A percentile compares a stretch with the other conserved stretches of the same genome.
These are phyloP conservation scores for Aurelia sp. DNA, from an alignment of 30 jellyfish, hydroid and myxozoan species.

Conservation along the genomic window DNA sequence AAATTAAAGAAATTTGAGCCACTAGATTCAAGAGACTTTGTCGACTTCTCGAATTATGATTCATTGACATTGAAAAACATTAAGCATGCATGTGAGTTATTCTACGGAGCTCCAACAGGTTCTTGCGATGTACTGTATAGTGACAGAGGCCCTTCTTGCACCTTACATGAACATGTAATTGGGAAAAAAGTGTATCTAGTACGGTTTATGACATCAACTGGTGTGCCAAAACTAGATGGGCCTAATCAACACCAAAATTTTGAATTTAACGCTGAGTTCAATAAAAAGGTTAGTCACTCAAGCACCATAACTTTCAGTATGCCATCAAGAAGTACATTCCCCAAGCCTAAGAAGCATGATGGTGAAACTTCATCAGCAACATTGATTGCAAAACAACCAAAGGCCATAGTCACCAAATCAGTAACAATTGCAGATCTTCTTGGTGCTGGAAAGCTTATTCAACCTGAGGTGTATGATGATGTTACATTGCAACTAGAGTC, in stretches of 20 bases:
- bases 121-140: constrained; percentile 61
- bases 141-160: constrained; percentile 64
- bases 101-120: constrained; percentile 39
- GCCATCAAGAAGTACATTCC: constrained; percentile 22
- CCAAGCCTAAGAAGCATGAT: constrained; percentile 6
- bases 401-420: constrained; percentile 20
- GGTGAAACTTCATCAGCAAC: constrained; percentile 8
- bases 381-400: not conserved
- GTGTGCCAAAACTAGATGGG: constrained; percentile 13
- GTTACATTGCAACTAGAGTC: constrained; percentile 12
- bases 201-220: constrained; percentile 23
- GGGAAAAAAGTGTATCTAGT: constrained; percentile 38
- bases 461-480: not conserved
- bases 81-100: constrained; percentile 43
- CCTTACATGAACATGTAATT: constrained; percentile 23
- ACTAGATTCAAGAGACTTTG: constrained; percentile 43
- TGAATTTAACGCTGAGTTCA: constrained; percentile 21
- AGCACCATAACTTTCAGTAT: constrained; percentile 15
- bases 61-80: constrained; percentile 16
- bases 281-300: constrained; percentile 13
- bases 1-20: constrained; percentile 41
- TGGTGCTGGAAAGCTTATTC: constrained; percentile 28
- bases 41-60: constrained; percentile 40
- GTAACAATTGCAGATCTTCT: constrained; percentile 36
- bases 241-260: constrained; percentile 19